Evolutionary conservation across 2,888 invertebrate species (phyloP).

Genomic region (Malthinus flaveolus): DNA sequence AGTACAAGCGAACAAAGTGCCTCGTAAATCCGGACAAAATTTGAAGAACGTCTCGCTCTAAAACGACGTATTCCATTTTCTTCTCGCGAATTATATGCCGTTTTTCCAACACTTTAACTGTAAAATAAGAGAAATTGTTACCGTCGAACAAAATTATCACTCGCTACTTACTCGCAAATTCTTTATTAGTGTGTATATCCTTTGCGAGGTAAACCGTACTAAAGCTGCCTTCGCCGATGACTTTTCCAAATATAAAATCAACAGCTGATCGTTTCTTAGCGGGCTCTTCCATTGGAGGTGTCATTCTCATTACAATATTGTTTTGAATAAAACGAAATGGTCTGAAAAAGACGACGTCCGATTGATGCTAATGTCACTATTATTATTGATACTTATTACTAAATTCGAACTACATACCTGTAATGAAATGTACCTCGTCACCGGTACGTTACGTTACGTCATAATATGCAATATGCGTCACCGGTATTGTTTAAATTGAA

Average conservation of each 20-base stretch:
- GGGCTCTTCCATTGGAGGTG: slow-evolving; percentile 50
- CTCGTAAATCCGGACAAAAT: slow-evolving; percentile 78
- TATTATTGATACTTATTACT: slow-evolving; percentile 3
- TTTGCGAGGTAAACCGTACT: slow-evolving; percentile 94
- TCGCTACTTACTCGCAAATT: slow-evolving; percentile 87
- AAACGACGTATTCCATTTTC: slow-evolving; percentile 88
- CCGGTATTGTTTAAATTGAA: slow-evolving; percentile 24
- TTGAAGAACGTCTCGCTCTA: slow-evolving; percentile 93
- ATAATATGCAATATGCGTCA: slow-evolving; percentile 26
- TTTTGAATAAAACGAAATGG: slow-evolving; percentile 15
- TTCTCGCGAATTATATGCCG: slow-evolving; percentile 89
- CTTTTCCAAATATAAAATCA: slow-evolving; percentile 94
- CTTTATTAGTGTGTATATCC: slow-evolving; percentile 84
- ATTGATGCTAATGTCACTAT: not conserved
- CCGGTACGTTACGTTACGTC: slow-evolving; percentile 27
- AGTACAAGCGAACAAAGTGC: slow-evolving; percentile 91
- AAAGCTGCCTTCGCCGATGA: slow-evolving; percentile 96
- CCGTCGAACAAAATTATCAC: not conserved
- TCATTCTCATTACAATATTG: slow-evolving; percentile 41
- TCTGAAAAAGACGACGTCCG: not conserved
- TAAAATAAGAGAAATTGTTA: slow-evolving; percentile 48
- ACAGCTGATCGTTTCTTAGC: slow-evolving; percentile 70
- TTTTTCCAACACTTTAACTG: slow-evolving; percentile 98
- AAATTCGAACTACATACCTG: slow-evolving; percentile 11
- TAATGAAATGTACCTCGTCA: slow-evolving; percentile 22